Percentiles rank a stretch among this genome's conserved stretches.
phyloP scores from a whole-genome alignment of 1,140 invertebrate genomes.

The Conopomorpha cramerella region DNA sequence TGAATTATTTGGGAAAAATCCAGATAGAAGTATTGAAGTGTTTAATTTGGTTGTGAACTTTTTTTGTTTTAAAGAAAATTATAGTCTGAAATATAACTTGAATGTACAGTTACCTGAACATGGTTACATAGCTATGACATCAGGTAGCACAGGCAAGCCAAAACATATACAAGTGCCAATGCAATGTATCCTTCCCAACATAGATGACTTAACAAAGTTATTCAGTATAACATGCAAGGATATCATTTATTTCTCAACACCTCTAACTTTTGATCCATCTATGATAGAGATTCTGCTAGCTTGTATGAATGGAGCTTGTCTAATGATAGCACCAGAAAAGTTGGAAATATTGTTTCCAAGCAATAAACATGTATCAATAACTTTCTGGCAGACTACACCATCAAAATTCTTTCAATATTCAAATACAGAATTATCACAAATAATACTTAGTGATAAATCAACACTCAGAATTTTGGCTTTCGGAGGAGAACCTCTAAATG shows the following conservation, averaged over 20 bases:
- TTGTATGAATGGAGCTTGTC: constrained; percentile 64
- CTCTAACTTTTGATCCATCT: constrained; percentile 82
- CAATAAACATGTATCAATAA: constrained; percentile 54
- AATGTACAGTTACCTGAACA: constrained; percentile 19
- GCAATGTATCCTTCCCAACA: constrained; percentile 66
- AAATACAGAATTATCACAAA: constrained; percentile 55
- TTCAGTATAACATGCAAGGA: constrained; percentile 61
- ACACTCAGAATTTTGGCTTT: constrained; percentile 63
- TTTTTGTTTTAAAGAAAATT: constrained; percentile 15
- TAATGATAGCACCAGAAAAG: constrained; percentile 66
- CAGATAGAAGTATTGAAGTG: constrained; percentile 27
- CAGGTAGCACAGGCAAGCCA: constrained; percentile 68
- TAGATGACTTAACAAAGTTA: constrained; percentile 62
- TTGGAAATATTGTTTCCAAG: constrained; percentile 49
- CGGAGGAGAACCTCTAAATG: constrained; percentile 67
- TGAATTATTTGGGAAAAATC: constrained; percentile 28
- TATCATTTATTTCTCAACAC: constrained; percentile 72
- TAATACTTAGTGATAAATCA: constrained; percentile 61
- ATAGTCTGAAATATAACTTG: constrained; percentile 7
- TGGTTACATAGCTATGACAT: constrained; percentile 64
- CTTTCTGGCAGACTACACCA: constrained; percentile 78
- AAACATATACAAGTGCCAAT: constrained; percentile 68
- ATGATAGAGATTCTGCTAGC: constrained; percentile 77
- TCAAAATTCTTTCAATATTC: constrained; percentile 69
- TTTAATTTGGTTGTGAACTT: constrained; percentile 32